A percentile compares a stretch with the other conserved stretches of the same genome.
These are phyloP conservation scores for Urosaurus nigricauda DNA, from an alignment of 2,797 vertebrate species.

Conservation along the genomic window DNA sequence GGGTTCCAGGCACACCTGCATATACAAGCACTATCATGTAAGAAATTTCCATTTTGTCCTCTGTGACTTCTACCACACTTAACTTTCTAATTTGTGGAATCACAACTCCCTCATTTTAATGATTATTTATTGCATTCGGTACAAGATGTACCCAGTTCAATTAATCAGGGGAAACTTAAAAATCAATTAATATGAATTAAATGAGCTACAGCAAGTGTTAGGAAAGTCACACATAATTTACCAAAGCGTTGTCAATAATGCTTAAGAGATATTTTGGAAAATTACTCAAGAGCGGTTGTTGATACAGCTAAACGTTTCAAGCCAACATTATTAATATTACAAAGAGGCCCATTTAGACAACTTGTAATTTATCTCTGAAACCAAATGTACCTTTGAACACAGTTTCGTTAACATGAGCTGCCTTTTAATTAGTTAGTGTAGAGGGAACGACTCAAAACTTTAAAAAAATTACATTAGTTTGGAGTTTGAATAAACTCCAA, in stretches of 20 bases:
- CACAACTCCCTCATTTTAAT: slow-evolving; percentile 84
- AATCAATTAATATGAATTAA: slow-evolving; percentile 98
- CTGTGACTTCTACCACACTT: slow-evolving; percentile 82
- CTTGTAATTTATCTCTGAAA: slow-evolving; percentile 71
- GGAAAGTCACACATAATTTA: slow-evolving; percentile 94
- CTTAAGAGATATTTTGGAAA: slow-evolving; percentile 76
- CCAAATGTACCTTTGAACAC: slow-evolving; percentile 67
- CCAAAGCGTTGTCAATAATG: slow-evolving; percentile 86
- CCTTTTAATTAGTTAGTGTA: slow-evolving; percentile 51
- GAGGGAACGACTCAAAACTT: slow-evolving; percentile 59
- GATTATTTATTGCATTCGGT: slow-evolving; percentile 90
- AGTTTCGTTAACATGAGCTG: slow-evolving; percentile 54
- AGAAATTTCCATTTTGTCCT: slow-evolving; percentile 79
- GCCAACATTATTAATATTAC: slow-evolving; percentile 77
- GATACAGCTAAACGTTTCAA: slow-evolving; percentile 78
- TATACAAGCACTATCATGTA: slow-evolving; percentile 10
- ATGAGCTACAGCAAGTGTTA: slow-evolving; percentile 90
- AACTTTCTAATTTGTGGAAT: slow-evolving; percentile 85
- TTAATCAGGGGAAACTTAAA: slow-evolving; percentile 91
- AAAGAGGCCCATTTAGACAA: slow-evolving; percentile 66
- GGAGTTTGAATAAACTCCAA: background rate
- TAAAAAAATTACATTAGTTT: slow-evolving; percentile 20
- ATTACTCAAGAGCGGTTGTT: slow-evolving; percentile 75
- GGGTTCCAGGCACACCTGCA: background rate
- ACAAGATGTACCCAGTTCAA: slow-evolving; percentile 85